A percentile compares a stretch with the other conserved stretches of the same genome.
phyloP scores from a whole-genome alignment of 2,113 vertebrate genomes.

The Gobius niger region DNA sequence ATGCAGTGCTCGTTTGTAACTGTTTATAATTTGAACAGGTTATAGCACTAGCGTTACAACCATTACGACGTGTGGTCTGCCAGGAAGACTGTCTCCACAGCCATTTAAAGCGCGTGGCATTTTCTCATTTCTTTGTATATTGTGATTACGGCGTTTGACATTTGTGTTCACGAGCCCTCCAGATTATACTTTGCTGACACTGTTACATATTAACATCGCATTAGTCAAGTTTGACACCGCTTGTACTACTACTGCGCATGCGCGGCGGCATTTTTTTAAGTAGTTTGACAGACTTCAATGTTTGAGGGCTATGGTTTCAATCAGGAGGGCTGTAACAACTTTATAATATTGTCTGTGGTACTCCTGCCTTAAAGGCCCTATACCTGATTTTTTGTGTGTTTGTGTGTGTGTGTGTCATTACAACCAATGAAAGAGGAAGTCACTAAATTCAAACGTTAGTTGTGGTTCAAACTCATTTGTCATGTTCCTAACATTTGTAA shows the following conservation, averaged over 20 bases:
- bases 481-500: too few relatives aligned
- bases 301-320: background rate
- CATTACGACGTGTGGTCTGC: slow-evolving; percentile 19
- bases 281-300: background rate
- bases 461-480: too few relatives aligned
- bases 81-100: slow-evolving; percentile 2
- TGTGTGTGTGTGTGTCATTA: too few relatives aligned
- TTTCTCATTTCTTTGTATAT: background rate
- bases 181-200: slow-evolving; percentile 11
- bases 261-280: background rate
- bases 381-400: too few relatives aligned
- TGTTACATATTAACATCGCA: slow-evolving; percentile 18
- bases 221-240: slow-evolving; percentile 43
- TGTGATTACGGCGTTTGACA: background rate
- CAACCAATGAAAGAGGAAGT: too few relatives aligned
- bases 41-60: slow-evolving; percentile 26
- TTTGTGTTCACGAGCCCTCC: background rate
- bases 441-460: too few relatives aligned
- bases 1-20: background rate
- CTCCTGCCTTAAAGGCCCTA: too few relatives aligned
- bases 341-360: too few relatives aligned
- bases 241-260: slow-evolving; percentile 25
- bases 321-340: too few relatives aligned
- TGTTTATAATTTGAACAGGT: slow-evolving; percentile 24
- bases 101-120: slow-evolving; percentile 3